Conservation (phyloP, 1,140 invertebrate species). For the Drosophila arawakana region DNA sequence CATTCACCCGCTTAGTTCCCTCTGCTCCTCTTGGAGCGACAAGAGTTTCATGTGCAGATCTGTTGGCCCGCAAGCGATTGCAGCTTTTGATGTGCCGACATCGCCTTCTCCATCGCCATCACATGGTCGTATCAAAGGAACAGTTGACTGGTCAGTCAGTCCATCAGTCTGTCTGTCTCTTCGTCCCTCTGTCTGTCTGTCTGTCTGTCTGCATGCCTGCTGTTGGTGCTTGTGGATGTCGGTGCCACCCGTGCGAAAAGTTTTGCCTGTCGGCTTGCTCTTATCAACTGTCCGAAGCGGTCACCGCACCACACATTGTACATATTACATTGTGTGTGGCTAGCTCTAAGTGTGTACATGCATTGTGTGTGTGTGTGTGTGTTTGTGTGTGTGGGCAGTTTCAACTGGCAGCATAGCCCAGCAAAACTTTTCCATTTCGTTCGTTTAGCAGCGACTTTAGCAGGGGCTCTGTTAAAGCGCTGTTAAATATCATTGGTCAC, state of each 20-base stretch:
- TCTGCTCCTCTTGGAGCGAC: not conserved
- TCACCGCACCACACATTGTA: slow-evolving; percentile 39
- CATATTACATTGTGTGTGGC: slow-evolving; percentile 5
- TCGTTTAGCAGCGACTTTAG: no score
- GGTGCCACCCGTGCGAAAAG: slow-evolving; percentile 56
- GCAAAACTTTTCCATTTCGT: no score
- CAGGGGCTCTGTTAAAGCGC: no score
- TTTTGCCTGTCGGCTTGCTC: slow-evolving; percentile 61
- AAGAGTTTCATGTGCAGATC: slow-evolving; percentile 50
- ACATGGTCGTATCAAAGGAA: slow-evolving; percentile 12
- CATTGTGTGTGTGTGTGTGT: not conserved
- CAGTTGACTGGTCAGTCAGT: slow-evolving; percentile 27
- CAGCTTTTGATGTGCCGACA: slow-evolving; percentile 72
- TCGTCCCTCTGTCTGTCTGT: not conserved
- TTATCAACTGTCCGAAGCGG: slow-evolving; percentile 77
- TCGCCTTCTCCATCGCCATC: slow-evolving; percentile 8
- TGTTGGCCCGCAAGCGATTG: slow-evolving; percentile 67
- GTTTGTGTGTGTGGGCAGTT: not conserved
- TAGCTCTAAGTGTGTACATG: no score
- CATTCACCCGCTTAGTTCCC: not conserved
- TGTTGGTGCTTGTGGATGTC: slow-evolving; percentile 28
- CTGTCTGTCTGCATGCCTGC: slow-evolving; percentile 3
- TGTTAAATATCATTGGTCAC: no score
- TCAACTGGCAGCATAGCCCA: not conserved
- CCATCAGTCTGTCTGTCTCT: slow-evolving; percentile 2